phyloP scores from a whole-genome alignment of 2,113 vertebrate genomes.

The Anoplopoma fimbria region DNA sequence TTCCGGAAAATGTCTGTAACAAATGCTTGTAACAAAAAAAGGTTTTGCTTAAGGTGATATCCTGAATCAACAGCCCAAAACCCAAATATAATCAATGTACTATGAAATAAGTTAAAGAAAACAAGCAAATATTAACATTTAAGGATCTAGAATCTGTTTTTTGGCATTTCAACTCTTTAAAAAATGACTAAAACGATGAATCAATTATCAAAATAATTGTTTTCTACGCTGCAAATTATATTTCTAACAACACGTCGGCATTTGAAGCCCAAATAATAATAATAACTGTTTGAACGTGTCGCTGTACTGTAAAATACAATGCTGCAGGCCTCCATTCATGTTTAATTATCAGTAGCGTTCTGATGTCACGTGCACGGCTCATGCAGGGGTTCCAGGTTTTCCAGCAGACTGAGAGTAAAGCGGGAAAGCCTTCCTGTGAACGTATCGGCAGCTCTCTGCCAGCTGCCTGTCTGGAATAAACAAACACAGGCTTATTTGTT shows the following conservation, averaged over 20 bases:
- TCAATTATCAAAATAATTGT: background rate
- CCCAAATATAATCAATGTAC: background rate
- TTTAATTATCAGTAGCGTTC: conserved; percentile 47
- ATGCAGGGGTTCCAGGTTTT: conserved; percentile 28
- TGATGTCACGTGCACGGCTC: conserved; percentile 48
- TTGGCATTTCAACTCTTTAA: background rate
- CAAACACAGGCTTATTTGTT: conserved; percentile 77
- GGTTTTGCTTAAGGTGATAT: too few species aligned
- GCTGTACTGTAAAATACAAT: conserved; percentile 4
- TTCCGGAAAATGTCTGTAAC: too few species aligned
- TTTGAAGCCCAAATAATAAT: conserved; percentile 6
- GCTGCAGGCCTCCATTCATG: conserved; percentile 21
- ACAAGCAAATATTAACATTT: background rate
- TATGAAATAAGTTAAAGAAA: background rate
- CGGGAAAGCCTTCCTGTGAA: conserved; percentile 61
- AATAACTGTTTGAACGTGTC: too few species aligned
- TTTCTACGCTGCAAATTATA: background rate
- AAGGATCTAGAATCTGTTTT: background rate
- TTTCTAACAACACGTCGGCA: background rate
- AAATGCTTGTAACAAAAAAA: too few species aligned
- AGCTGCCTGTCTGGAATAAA: conserved; percentile 73
- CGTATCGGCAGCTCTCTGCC: conserved; percentile 62
- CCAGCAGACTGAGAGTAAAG: conserved; percentile 40
- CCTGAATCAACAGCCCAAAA: background rate
- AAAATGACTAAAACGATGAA: background rate